Base-by-base conservation (phyloP, 2,113 vertebrate genomes). In the Platysternon megacephalum region DNA sequence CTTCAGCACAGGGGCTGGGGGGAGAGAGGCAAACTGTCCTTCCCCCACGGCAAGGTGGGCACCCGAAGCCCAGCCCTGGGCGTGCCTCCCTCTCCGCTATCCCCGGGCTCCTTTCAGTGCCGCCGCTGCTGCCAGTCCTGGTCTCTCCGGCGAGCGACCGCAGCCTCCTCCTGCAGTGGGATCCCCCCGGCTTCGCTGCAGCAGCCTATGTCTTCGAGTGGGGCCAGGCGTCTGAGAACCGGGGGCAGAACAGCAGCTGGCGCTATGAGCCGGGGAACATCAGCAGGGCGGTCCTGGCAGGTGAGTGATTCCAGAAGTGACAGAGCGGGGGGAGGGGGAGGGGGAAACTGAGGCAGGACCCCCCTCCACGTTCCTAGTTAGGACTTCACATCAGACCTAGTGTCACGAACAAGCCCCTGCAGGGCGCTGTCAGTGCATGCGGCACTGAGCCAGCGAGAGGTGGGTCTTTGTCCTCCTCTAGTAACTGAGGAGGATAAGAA, bases 191-290 rank as follows among this genome's bases (percentile, higher is more conserved):
- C 52, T 46, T 55, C 24, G 46, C 84, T 5, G 26, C 39, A 5
- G 89, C 83, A 51, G 91, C 95, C 65, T 98, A 97, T 53, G 91
- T 98, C 11, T 91, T 98, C 29, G 98, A 98, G 86, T 98, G 98
- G 98, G 92, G 68, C 79, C 92, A 6, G 65, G 97, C 83, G 82
- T 87, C 51, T 14, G 95, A 61, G 44, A 96, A 97, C 80, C 96
- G 95, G 97, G 28, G n/a, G 6, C 28, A 44, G 6, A 42, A 56
- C 19, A 11, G 14, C 11, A 35, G 13, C 82, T 96, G 95, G 95
- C 19, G 55, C 32, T n/a, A 55, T 49, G 83, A 87, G 39, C n/a
- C 61, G 12, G 58, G 78, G 8, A 68, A 82, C 2, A 6, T 35
- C 35, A 51, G 76, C 24, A 76, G 39, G 3, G 24, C 46, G 9